A percentile compares a stretch with the other conserved stretches of the same genome.
Evolutionary conservation across 1,140 invertebrate species (phyloP).

Genomic region (Eueides isabella): DNA sequence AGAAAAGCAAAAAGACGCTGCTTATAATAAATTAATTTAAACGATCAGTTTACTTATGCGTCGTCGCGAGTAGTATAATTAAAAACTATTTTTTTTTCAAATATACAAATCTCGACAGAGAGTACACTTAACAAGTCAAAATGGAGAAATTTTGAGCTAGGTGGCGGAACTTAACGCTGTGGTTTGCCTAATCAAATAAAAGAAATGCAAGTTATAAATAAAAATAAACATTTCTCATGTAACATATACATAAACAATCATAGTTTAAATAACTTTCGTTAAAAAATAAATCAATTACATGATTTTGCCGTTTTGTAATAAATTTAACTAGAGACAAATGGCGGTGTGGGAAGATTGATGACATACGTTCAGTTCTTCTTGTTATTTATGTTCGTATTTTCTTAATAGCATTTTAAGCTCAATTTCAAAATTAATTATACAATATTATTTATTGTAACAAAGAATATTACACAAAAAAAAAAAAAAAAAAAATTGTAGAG

Average conservation of each 20-base stretch:
- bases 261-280: neutral
- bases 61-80: slow-evolving; percentile 64
- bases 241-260: too few species aligned
- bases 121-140: too few species aligned
- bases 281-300: neutral
- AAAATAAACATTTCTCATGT: too few species aligned
- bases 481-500: too few species aligned
- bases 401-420: slow-evolving; percentile 26
- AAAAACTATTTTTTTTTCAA: slow-evolving; percentile 43
- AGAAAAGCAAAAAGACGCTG: neutral
- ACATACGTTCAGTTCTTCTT: slow-evolving; percentile 27
- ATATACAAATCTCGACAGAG: neutral
- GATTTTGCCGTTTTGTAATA: neutral
- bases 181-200: too few species aligned
- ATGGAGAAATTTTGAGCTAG: neutral
- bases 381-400: slow-evolving; percentile 6
- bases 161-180: neutral
- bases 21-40: slow-evolving; percentile 43
- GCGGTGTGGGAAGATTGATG: slow-evolving; percentile 44
- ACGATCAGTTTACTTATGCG: slow-evolving; percentile 62
- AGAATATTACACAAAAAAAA: too few species aligned
- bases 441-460: neutral
- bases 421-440: neutral
- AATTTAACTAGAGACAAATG: slow-evolving; percentile 34
- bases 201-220: too few species aligned